Base-by-base conservation (phyloP, 2,888 invertebrate genomes). In the Bellardia pandia region DNA sequence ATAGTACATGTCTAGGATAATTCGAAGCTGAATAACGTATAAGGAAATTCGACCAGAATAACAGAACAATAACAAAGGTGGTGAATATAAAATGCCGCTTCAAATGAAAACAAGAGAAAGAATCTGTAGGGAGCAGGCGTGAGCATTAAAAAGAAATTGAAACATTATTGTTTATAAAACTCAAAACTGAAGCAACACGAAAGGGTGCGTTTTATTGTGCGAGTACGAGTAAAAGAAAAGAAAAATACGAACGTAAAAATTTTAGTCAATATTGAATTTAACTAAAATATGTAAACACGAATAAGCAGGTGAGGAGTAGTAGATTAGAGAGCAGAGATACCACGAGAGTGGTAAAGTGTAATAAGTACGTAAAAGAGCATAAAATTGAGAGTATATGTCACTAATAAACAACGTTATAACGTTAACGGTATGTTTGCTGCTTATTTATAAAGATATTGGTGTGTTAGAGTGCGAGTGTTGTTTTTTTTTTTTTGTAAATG, bases 1-100 rank as follows among this genome's bases (percentile, higher is more conserved):
- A 42, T 0, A 9, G 74, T 75, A 56, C 37, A 8, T 78, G 77
- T 78, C 76, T 45, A 1, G 45, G 30, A 45, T 56, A 84, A 75
- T 37, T 51, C 69, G 69, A 68, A 53, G 33, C 13, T 51, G 14
- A 62, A 77, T 53, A 64, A 64, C 75, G 75, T 8, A 11, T 5
- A 8, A 14, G 13, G 3, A 48, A 66, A 58, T 76, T 71, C 40
- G 56, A 78, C 16, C 64, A 64, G 48, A 7, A 60, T 16, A 23
- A 56, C 53, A 69, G 69, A 56, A 51, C 30, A 48, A 80, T 37
- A 72, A 74, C 68, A 77, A 80, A 23, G 1, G 64, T 75, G 85
- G 77, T 87, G 85, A 71, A 64, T 71, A 60, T 33, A 48, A 81
- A 75, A 75, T 71, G 85, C 85, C 81, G 87, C 87, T 69, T 64